Percentiles rank a stretch among this genome's conserved stretches.
Evolutionary conservation across 2,888 invertebrate species (phyloP).

Genomic region (Neocrepidodera transversa): DNA sequence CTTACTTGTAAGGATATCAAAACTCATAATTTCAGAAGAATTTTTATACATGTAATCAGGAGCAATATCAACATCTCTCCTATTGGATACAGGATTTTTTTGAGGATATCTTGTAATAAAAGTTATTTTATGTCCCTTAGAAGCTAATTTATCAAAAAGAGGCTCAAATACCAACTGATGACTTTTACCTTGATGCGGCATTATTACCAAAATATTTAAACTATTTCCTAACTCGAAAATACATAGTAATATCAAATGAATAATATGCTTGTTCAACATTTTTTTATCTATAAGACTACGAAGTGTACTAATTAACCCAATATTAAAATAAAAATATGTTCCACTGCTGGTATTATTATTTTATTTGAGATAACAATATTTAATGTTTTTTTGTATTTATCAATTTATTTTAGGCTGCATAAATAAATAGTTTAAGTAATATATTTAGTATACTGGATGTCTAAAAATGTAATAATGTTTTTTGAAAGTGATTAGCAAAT

Average conservation of each 20-base stretch:
- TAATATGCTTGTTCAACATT: too few relatives aligned
- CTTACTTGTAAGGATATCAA: slow-evolving; percentile 10
- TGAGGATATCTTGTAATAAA: slow-evolving; percentile 72
- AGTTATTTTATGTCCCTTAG: slow-evolving; percentile 71
- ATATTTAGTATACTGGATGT: too few relatives aligned
- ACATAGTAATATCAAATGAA: neutral
- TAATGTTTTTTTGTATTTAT: too few relatives aligned
- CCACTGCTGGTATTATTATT: too few relatives aligned
- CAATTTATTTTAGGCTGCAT: too few relatives aligned
- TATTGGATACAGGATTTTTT: slow-evolving; percentile 62
- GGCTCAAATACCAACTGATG: slow-evolving; percentile 73
- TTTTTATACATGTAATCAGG: slow-evolving; percentile 18
- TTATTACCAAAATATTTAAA: slow-evolving; percentile 69
- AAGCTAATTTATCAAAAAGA: slow-evolving; percentile 67
- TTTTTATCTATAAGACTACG: too few relatives aligned
- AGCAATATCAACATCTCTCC: slow-evolving; percentile 63
- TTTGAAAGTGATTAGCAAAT: too few relatives aligned
- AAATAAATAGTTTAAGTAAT: too few relatives aligned
- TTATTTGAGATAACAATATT: too few relatives aligned
- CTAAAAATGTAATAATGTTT: too few relatives aligned
- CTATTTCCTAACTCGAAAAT: neutral
- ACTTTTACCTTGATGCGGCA: slow-evolving; percentile 74
- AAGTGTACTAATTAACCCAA: too few relatives aligned
- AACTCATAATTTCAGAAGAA: slow-evolving; percentile 14
- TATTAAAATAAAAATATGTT: too few relatives aligned